Base-by-base conservation (phyloP, 2,888 invertebrate species). In the Tupiocoris notatus region DNA sequence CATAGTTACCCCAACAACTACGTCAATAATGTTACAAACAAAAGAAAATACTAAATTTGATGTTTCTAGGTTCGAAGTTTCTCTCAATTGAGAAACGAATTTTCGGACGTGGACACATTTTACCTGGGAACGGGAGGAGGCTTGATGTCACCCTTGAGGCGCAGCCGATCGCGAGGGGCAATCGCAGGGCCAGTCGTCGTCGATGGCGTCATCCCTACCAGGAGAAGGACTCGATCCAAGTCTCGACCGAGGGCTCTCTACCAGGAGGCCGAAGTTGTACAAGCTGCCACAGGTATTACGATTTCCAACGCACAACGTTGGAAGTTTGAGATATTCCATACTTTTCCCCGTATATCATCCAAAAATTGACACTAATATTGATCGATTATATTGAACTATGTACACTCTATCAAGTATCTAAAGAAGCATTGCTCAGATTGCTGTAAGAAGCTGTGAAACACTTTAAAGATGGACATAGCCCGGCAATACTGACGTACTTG, bases 1-100 rank as follows among this genome's bases (percentile, higher is more conserved):
- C n/a, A n/a, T n/a, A n/a, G n/a, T n/a, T n/a, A n/a, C n/a, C n/a
- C n/a, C n/a, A n/a, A n/a, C n/a, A n/a, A n/a, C n/a, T n/a, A n/a
- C n/a, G n/a, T n/a, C n/a, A n/a, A n/a, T n/a, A n/a, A n/a, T n/a
- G n/a, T n/a, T n/a, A n/a, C n/a, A n/a, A n/a, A n/a, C n/a, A n/a
- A n/a, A n/a, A n/a, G n/a, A n/a, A 61, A 7, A 61, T 9, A 17
- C 17, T n/a, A n/a, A n/a, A 39, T 66, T 25, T 68, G 7, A 54
- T 65, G 64, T 75, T 24, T 56, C 58, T n/a, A 94, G 94, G 92
- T 96, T 1, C 88, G 94, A 81, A 96, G 96, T 84, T 97, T 96
- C 84, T 95, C 96, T 0, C 96, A 96, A 82, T 86, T 97, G 71
- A 89, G 96, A 65, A 94, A 95, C 84, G 96, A 96, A 83, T 94